Conservation (phyloP, 2,113 vertebrate species). For the Lagenorhynchus albirostris region DNA sequence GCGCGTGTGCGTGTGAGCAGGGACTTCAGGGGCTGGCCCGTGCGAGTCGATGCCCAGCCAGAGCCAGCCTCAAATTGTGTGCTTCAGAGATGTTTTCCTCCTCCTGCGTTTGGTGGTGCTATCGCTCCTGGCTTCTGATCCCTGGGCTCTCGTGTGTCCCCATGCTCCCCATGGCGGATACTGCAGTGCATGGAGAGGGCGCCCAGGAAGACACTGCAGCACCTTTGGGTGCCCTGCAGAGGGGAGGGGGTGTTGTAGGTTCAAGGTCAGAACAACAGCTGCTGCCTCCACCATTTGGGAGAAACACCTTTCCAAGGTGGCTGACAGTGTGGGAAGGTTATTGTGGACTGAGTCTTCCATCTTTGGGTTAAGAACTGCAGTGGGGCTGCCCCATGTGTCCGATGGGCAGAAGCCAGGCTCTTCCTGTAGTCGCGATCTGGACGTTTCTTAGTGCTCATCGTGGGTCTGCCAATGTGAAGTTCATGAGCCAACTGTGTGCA, state of each 20-base stretch:
- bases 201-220: not conserved
- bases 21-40: accelerated
- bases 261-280: not conserved
- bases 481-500: accelerated
- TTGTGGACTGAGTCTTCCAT: accelerated
- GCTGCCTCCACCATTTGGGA: not conserved
- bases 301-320: not conserved
- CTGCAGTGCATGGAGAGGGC: accelerated
- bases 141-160: accelerated
- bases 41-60: too few species aligned
- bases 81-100: not conserved
- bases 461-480: not conserved
- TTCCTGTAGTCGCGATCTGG: not conserved
- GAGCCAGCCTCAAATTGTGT: not conserved
- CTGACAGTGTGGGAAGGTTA: not conserved
- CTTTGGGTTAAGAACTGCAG: accelerated
- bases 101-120: accelerated
- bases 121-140: not conserved
- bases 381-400: accelerated
- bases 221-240: not conserved
- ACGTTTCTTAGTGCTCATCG: not conserved
- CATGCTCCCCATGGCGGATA: accelerated
- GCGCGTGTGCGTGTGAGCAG: accelerated
- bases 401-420: not conserved
- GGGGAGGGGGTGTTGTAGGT: not conserved